Evolutionary conservation across 2,797 vertebrate genomes (phyloP).

Genomic region (Macropodus opercularis): DNA sequence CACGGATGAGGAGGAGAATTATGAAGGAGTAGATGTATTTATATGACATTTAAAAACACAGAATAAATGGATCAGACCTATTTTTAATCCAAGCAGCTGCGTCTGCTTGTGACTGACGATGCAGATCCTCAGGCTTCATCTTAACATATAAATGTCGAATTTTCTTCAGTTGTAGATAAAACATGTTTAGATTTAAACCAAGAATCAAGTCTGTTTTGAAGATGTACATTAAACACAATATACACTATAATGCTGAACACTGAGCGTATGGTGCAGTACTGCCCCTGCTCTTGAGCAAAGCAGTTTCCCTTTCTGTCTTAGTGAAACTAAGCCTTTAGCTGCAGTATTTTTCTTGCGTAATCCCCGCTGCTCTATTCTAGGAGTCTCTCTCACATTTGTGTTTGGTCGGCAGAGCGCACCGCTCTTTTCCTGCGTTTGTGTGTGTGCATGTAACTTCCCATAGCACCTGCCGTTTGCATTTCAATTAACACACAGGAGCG

Average conservation of each 20-base stretch:
- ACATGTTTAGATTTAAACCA: too few relatives aligned
- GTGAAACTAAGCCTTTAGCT: slow-evolving; percentile 66
- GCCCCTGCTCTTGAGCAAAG: slow-evolving; percentile 21
- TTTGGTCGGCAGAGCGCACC: slow-evolving; percentile 26
- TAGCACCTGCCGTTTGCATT: slow-evolving; percentile 46
- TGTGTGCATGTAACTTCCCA: slow-evolving; percentile 19
- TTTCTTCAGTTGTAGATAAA: too few relatives aligned
- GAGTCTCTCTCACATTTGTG: slow-evolving; percentile 31
- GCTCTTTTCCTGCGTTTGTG: slow-evolving; percentile 24
- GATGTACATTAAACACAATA: too few relatives aligned
- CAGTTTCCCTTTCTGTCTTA: slow-evolving; percentile 47
- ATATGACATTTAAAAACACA: too few relatives aligned
- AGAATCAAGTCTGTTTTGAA: too few relatives aligned
- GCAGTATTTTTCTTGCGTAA: slow-evolving; percentile 64
- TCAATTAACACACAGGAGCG: slow-evolving; percentile 35
- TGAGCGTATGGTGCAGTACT: slow-evolving; percentile 20
- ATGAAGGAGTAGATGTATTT: too few relatives aligned
- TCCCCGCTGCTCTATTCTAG: slow-evolving; percentile 59
- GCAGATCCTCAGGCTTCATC: too few relatives aligned
- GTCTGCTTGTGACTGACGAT: too few relatives aligned
- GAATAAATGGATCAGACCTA: too few relatives aligned
- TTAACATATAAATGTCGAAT: too few relatives aligned
- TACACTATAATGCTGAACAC: slow-evolving; percentile 19
- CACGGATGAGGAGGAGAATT: too few relatives aligned
- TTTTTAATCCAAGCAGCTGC: too few relatives aligned